phyloP scores from a whole-genome alignment of 2,888 invertebrate species.

The Lithophane leautieri region DNA sequence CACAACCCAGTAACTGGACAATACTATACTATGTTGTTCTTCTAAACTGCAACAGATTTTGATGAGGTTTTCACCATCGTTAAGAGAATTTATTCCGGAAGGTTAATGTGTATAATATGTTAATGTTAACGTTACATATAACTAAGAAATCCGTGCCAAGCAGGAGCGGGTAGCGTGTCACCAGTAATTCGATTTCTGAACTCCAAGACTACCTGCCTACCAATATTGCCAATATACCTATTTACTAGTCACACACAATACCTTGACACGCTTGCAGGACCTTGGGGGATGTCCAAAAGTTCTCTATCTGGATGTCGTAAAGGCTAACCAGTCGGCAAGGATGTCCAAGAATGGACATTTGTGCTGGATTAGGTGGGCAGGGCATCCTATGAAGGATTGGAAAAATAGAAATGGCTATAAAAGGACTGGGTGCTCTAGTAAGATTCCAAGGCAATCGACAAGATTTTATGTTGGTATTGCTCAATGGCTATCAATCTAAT shows the following conservation, averaged over 20 bases:
- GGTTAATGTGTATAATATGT: no score
- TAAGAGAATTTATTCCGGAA: no score
- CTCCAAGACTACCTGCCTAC: background rate
- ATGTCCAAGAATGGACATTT: slow-evolving; percentile 22
- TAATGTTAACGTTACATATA: no score
- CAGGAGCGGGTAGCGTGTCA: no score
- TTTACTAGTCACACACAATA: background rate
- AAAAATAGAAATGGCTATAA: slow-evolving; percentile 7
- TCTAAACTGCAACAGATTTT: no score
- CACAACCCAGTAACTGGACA: no score
- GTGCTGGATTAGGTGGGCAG: background rate
- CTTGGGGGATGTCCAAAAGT: slow-evolving; percentile 40
- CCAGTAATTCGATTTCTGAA: background rate
- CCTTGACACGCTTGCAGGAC: slow-evolving; percentile 44
- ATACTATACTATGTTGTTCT: no score
- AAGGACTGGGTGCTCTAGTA: slow-evolving; percentile 7
- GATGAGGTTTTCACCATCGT: no score
- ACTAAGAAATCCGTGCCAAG: no score
- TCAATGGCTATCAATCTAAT: no score
- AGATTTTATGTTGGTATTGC: background rate
- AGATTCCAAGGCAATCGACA: background rate
- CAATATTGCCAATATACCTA: slow-evolving; percentile 31
- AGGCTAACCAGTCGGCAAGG: slow-evolving; percentile 23
- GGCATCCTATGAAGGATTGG: background rate
- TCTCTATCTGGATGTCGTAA: slow-evolving; percentile 7